Base-by-base conservation (phyloP, 1,140 invertebrate genomes). In the Hycleus cichorii region DNA sequence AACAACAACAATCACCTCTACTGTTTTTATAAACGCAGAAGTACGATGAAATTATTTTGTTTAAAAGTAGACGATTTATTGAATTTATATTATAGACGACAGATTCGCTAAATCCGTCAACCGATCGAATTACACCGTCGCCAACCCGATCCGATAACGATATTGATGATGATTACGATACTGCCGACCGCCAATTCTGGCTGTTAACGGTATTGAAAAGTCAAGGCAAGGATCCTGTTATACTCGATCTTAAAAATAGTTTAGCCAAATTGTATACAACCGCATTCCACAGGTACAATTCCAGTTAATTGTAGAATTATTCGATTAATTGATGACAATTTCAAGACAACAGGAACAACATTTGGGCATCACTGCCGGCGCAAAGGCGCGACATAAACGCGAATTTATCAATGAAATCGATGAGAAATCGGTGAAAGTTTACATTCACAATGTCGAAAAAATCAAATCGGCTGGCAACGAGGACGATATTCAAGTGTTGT, bases 341-440 rank as follows among this genome's bases (percentile, higher is more conserved):
- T 78, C 27, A 70, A 86, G 85, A 64, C 85, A 87, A 69, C 85
- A 88, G 76, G 83, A 85, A 66, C 74, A 75, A 46, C 86, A 88
- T 69, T 75, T 88, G 25, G 85, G 85, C 6, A 81, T 87, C 44
- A 75, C 46, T 45, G 53, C 59, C 12, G 57, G 39, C 18, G 18
- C 18, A 18, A 18, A 18, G 1, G 1, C 32, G 32, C 32, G 68
- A 5, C 52, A 52, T 25, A 71, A 72, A 64, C 54, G 69, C 38
- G 58, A 64, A 46, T 32, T 54, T 39, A 52, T 32, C 3, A 10
- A 42, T 3, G 40, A 40, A 44, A 39, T 46, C 2, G 25, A 25
- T 24, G 68, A 76, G 60, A 71, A 69, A 64, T 65, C 66, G n/a
- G 70, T 74, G 6, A 69, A 69, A 11, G 76, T 79, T 42, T 72